These are phyloP conservation scores for Drosophila prosaltans DNA, from an alignment of 1,140 invertebrate species.

Conservation along the genomic window DNA sequence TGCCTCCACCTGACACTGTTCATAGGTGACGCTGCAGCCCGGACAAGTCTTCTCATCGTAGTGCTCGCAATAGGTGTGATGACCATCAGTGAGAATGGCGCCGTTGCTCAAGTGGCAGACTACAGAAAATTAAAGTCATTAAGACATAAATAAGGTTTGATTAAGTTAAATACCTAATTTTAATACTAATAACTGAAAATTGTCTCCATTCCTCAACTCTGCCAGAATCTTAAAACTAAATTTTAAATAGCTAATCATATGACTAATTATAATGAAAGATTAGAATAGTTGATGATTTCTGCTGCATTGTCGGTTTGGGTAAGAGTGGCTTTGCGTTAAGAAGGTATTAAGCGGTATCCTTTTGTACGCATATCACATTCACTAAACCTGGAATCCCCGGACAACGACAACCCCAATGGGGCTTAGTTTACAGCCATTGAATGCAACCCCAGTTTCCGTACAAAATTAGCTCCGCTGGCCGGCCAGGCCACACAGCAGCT, in stretches of 20 bases:
- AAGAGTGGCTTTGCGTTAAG: neutral
- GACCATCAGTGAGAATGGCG: slow-evolving; percentile 66
- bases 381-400: slow-evolving; percentile 3
- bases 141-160: no score
- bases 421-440: slow-evolving; percentile 22
- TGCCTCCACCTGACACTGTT: slow-evolving; percentile 66
- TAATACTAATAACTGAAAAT: no score
- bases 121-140: neutral
- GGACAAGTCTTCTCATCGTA: slow-evolving; percentile 72
- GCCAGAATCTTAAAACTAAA: no score
- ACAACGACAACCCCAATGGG: slow-evolving; percentile 9
- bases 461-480: slow-evolving; percentile 74
- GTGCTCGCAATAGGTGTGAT: slow-evolving; percentile 69
- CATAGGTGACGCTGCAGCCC: slow-evolving; percentile 53
- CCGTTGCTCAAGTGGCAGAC: slow-evolving; percentile 42
- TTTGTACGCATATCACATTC: slow-evolving; percentile 61
- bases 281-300: neutral
- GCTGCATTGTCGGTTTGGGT: neutral
- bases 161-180: no score
- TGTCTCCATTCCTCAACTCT: no score
- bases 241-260: no score
- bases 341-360: slow-evolving; percentile 36
- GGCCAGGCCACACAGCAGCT: slow-evolving; percentile 54
- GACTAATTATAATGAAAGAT: no score
- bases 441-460: slow-evolving; percentile 64